A percentile compares a stretch with the other conserved stretches of the same genome.
phyloP scores from a whole-genome alignment of 2,113 vertebrate genomes.

The Carassius gibelio region DNA sequence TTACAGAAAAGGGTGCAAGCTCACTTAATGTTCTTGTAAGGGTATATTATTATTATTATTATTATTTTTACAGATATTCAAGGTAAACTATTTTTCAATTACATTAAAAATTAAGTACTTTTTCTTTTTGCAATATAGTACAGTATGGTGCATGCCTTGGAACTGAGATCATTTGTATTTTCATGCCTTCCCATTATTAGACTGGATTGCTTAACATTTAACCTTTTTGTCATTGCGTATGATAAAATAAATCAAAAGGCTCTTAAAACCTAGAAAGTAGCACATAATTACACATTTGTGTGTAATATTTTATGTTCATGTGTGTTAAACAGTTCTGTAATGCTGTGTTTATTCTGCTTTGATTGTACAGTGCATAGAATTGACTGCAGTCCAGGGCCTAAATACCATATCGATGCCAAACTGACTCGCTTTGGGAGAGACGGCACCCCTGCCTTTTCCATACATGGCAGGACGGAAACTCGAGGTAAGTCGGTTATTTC shows the following conservation, averaged over 20 bases:
- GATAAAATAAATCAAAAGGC: too few species aligned
- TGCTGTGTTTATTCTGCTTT: conserved; percentile 6
- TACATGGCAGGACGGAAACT: conserved; percentile 73
- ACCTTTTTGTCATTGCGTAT: too few species aligned
- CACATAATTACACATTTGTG: too few species aligned
- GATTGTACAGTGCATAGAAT: conserved; percentile 71
- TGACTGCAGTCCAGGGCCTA: conserved; percentile 82
- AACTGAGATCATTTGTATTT: not conserved
- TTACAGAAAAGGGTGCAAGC: not conserved
- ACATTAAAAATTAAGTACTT: not conserved
- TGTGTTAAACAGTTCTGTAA: not conserved
- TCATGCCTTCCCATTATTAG: not conserved
- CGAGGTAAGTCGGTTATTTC: conserved; percentile 69
- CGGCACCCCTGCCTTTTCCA: conserved; percentile 81
- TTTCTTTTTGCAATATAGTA: not conserved
- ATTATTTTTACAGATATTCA: too few species aligned
- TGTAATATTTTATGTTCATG: too few species aligned
- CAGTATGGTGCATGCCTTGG: not conserved
- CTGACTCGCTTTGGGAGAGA: conserved; percentile 82
- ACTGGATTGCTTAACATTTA: too few species aligned
- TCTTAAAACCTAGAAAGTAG: too few species aligned
- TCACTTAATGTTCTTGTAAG: not conserved
- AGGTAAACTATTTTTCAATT: too few species aligned
- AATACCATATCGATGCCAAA: conserved; percentile 80
- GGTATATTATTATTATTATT: too few species aligned